Conservation (phyloP, 2,113 vertebrate species). For the Neolamprologus caudopunctatus region DNA sequence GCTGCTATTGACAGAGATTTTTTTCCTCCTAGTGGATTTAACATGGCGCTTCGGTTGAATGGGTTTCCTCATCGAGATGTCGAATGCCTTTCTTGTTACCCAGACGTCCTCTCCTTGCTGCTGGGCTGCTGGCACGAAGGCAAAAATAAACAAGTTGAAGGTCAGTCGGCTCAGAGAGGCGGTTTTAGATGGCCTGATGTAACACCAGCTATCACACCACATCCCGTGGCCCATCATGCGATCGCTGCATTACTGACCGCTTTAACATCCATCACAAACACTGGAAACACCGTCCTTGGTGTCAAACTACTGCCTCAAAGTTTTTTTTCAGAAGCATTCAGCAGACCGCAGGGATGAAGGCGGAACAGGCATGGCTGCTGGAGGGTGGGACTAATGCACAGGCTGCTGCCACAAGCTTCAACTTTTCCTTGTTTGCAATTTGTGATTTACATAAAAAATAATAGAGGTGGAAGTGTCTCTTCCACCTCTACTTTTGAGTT, state of each 20-base stretch:
- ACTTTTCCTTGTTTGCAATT: background rate
- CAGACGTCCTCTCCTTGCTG: background rate
- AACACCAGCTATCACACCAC: background rate
- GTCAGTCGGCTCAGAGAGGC: background rate
- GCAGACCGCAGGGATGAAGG: background rate
- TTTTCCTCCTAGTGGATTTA: background rate
- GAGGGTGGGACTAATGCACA: background rate
- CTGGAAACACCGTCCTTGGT: background rate
- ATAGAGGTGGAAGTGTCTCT: background rate
- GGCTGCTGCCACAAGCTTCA: background rate
- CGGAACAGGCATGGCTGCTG: background rate
- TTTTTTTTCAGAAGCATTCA: background rate
- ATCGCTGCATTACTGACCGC: background rate
- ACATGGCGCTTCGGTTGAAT: background rate
- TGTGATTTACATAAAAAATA: background rate
- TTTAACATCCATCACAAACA: background rate
- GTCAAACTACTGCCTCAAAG: background rate
- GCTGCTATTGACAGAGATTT: background rate
- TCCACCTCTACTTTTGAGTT: background rate
- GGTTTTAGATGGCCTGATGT: background rate
- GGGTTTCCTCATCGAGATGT: slow-evolving; percentile 9
- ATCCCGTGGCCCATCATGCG: background rate
- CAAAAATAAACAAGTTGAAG: slow-evolving; percentile 32
- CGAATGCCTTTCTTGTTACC: background rate
- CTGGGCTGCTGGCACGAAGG: background rate